These are phyloP conservation scores for Oopsacas minuta DNA, from an alignment of 37 sponge, comb jelly and placozoan genomes.

Conservation along the genomic window DNA sequence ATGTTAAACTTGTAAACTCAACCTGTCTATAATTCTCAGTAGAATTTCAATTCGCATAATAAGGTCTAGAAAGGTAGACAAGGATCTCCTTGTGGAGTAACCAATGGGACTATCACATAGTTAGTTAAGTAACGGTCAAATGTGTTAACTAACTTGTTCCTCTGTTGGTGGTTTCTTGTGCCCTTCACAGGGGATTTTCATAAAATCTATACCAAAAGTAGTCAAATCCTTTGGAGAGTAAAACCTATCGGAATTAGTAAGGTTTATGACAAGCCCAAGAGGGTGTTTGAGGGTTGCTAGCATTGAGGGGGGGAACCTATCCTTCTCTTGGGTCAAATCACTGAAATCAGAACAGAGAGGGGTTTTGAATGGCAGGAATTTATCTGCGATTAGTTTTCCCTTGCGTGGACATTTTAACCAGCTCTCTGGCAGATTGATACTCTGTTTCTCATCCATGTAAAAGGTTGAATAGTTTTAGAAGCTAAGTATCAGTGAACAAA, in stretches of 20 bases:
- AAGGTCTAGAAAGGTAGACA: no score
- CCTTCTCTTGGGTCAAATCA: constrained; percentile 38
- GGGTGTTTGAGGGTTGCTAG: constrained; percentile 25
- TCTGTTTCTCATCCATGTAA: neutral
- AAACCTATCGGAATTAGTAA: constrained; percentile 89
- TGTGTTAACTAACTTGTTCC: constrained; percentile 46
- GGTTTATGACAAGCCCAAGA: constrained; percentile 80
- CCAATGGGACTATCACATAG: no score
- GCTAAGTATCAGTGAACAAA: no score
- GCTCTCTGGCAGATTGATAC: constrained; percentile 45
- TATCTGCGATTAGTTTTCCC: constrained; percentile 71
- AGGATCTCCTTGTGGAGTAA: no score
- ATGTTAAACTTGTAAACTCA: no score
- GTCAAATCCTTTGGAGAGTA: constrained; percentile 62
- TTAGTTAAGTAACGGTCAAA: no score
- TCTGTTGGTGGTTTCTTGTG: constrained; percentile 50
- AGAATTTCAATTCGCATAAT: no score
- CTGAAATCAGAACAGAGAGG: constrained; percentile 61
- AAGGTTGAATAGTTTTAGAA: no score
- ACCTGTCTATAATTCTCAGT: no score
- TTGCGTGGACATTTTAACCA: constrained; percentile 93
- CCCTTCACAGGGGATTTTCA: constrained; percentile 90
- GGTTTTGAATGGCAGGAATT: constrained; percentile 91
- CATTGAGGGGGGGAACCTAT: constrained; percentile 50
- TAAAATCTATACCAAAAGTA: constrained; percentile 37